Base-by-base conservation (phyloP, 2,797 vertebrate species). In the Astyanax mexicanus region DNA sequence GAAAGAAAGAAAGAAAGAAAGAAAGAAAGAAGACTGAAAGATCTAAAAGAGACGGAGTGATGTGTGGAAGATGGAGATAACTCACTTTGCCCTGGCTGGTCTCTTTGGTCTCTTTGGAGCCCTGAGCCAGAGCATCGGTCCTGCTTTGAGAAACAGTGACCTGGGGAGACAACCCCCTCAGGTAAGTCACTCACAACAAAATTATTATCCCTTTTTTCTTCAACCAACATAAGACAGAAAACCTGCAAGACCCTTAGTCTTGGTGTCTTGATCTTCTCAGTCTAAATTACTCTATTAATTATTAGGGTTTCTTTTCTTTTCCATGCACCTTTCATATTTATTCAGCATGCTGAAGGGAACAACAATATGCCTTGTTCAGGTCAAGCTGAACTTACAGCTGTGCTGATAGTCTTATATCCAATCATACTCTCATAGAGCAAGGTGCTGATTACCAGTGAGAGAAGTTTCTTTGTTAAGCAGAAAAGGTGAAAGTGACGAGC, bases 11-110 rank as follows among this genome's bases (percentile, higher is more conserved):
- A 11, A 4, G 6, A 21, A 17, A 21, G 6, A 35, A 21, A 58
- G 23, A 44, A 35, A 32, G 7, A 60, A 49, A 64, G 8, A 44
- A 57, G 37, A 72, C 21, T 17, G 23, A 21, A 64, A 42, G 25
- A 17, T 15, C 13, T 15, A 25, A 65, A 3, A 17, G n/a, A 38
- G 47, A 49, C 42, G 49, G 21, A 29, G 32, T 65, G 32, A 45
- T 60, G 13, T 62, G 54, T 69, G 72, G 49, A 61, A 44, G 54
- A 67, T 84, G 86, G 73, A 61, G 81, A 85, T 87, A 81, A 94
- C 93, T 94, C 92, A 94, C 92, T 93, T 93, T 93, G 87, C 83
- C 84, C 90, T 88, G 91, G 91, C 87, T 91, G 57, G 79, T 87
- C 38, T 93, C 92, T 92, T 91, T 94, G 89, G 91, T 75, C 78